Base-by-base conservation (phyloP, 2,888 invertebrate genomes). In the Cynaeus angustus region DNA sequence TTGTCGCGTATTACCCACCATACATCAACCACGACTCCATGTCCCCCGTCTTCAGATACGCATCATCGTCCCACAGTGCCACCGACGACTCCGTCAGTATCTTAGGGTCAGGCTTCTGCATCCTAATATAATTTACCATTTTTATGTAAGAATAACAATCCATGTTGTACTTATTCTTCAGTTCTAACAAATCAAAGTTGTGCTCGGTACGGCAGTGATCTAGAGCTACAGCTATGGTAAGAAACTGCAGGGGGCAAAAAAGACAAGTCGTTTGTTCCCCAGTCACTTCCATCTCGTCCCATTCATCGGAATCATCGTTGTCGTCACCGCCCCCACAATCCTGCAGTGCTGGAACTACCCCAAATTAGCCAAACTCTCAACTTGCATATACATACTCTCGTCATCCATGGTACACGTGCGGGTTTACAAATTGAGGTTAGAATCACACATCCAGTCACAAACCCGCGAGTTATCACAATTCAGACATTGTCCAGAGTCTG, bases 11-110 rank as follows among this genome's bases (percentile, higher is more conserved):
- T n/a, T 33, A 2, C 37, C 3, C 89, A 90, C 94, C 96, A 82
- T 91, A 93, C 90, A 92, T 94, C 43, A 96, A 84, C 93, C 95
- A 93, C 7, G 92, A 89, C 82, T 96, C 96, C 80, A 92, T 89
- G 71, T 90, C 89, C 3, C 90, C 88, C 0, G 96, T 94, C 81
- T 91, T 92, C 67, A 96, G 86, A 82, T 93, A 96, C 75, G 89
- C 89, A 64, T 95, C 94, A 77, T 90, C 90, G 8, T 89, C 88
- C 95, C 95, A 96, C 3, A 89, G 82, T 0, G 88, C 85, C 70
- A 85, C 83, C 48, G 86, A 84, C 10, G 89, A 82, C 43, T 81
- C 77, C 4, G 85, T 83, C 74, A 88, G 86, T 45, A 88, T 87
- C 68, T 89, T 87, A 0, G 91, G 85, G 55, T 84, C 85, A 0